Evolutionary conservation across 2,113 vertebrate species (phyloP), one percentile per base, ranked within the genome.

Genomic region (Herpailurus yagouaroundi): DNA sequence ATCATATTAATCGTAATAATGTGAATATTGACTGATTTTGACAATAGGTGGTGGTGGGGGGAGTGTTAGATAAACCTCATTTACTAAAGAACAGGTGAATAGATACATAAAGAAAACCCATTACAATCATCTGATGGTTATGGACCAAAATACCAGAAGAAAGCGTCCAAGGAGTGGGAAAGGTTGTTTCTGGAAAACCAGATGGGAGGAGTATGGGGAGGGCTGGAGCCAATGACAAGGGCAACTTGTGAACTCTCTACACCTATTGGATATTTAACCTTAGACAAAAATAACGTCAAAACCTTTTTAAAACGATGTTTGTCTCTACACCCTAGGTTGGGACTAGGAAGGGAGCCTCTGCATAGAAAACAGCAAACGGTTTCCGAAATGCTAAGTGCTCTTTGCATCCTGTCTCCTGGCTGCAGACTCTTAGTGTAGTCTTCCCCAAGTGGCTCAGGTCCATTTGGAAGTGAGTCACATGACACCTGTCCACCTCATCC

Each of bases 131-230:
- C 31, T 45, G 31, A 25, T 36, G 41, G 5, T 21, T 41, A 14
- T 27, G 36, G 33, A 38, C 33, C 27, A n/a, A 79, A 68, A 55
- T 41, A 27, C 60, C 33, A 55, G 48, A 94, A 80, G 48, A 55
- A 16, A 79, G 5, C 73, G 19, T 29, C 9, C 0, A 4, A 18
- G 8, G 31, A 9, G 8, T 0, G 14, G 31, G 45, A 68, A 79
- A 23, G 25, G 14, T 45, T 2, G 25, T 36, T 13, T n/a, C 60
- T 31, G 23, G 38, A 21, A 31, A 8, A 50, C 15, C 52, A 38
- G 55, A 38, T 1, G 5, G 11, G 14, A 15, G 11, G 14, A 38
- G 4, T 2, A 8, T 2, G 5, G 10, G 21, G 74, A 74, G 3
- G 21, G 25, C 33, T 2, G 18, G n/a, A 36, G 16, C 29, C 55